Evolutionary conservation across 1,140 invertebrate species (phyloP).

Genomic region (Tenebrio molitor): DNA sequence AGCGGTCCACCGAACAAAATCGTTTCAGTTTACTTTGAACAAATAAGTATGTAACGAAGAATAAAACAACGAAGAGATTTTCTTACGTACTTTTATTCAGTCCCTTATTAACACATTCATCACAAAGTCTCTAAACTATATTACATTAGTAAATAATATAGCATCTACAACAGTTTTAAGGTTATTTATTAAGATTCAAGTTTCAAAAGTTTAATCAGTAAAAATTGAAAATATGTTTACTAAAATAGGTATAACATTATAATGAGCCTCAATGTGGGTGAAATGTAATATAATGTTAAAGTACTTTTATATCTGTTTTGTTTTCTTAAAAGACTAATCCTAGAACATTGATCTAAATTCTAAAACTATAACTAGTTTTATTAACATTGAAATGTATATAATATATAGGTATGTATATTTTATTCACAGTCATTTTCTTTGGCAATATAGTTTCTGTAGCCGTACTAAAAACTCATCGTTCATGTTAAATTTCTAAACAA

Average conservation of each 20-base stretch:
- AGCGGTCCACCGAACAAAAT: too few species aligned
- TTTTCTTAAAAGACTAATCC: conserved; percentile 53
- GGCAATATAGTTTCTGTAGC: conserved; percentile 60
- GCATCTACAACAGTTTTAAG: conserved; percentile 48
- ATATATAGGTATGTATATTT: conserved; percentile 60
- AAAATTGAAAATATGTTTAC: conserved; percentile 35
- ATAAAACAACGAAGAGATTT: not conserved
- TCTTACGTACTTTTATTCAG: conserved; percentile 52
- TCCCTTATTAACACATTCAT: conserved; percentile 60
- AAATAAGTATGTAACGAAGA: too few species aligned
- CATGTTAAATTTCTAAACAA: conserved; percentile 7
- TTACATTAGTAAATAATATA: conserved; percentile 55
- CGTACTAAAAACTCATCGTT: conserved; percentile 43
- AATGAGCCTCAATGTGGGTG: conserved; percentile 54
- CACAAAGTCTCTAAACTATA: conserved; percentile 56
- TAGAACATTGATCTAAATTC: conserved; percentile 61
- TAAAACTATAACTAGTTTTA: conserved; percentile 50
- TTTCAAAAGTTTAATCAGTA: conserved; percentile 21
- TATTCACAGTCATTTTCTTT: conserved; percentile 66
- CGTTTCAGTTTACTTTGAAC: too few species aligned
- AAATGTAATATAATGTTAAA: conserved; percentile 52
- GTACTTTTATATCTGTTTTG: conserved; percentile 43
- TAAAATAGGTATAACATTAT: conserved; percentile 52
- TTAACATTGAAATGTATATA: conserved; percentile 60
- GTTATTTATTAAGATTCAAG: conserved; percentile 19